Conservation (phyloP, 2,888 invertebrate genomes). For the Habrosyne pyritoides region DNA sequence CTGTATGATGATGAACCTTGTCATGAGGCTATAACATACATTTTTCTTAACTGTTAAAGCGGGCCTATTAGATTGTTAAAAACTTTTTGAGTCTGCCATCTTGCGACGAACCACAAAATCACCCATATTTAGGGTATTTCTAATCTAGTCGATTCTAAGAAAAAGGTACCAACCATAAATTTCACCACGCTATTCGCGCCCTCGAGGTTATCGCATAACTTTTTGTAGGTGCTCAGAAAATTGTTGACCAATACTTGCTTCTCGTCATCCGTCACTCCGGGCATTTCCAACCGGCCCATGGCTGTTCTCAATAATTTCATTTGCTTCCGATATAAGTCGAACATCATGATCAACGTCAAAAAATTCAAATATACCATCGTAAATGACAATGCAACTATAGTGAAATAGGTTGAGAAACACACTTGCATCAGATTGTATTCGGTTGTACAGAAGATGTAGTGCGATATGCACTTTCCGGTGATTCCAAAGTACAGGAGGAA, state of each 20-base stretch:
- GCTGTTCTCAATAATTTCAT: neutral
- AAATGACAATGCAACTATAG: neutral
- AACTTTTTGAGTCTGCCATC: too few relatives aligned
- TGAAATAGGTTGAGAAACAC: too few relatives aligned
- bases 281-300: neutral
- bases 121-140: too few relatives aligned
- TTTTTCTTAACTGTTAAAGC: too few relatives aligned
- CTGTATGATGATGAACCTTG: too few relatives aligned
- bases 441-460: neutral
- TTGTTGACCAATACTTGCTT: neutral
- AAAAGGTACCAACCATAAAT: neutral
- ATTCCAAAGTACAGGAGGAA: neutral
- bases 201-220: neutral
- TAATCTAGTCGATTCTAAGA: too few relatives aligned
- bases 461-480: neutral
- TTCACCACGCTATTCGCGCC: neutral
- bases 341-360: neutral
- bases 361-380: neutral
- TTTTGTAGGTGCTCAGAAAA: neutral
- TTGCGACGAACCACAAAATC: too few relatives aligned
- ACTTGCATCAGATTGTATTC: neutral
- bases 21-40: too few relatives aligned
- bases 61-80: too few relatives aligned
- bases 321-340: neutral
- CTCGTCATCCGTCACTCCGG: neutral